A percentile compares a stretch with the other conserved stretches of the same genome.
phyloP scores from a whole-genome alignment of 2,888 invertebrate genomes.

The Alloplasta piceator region DNA sequence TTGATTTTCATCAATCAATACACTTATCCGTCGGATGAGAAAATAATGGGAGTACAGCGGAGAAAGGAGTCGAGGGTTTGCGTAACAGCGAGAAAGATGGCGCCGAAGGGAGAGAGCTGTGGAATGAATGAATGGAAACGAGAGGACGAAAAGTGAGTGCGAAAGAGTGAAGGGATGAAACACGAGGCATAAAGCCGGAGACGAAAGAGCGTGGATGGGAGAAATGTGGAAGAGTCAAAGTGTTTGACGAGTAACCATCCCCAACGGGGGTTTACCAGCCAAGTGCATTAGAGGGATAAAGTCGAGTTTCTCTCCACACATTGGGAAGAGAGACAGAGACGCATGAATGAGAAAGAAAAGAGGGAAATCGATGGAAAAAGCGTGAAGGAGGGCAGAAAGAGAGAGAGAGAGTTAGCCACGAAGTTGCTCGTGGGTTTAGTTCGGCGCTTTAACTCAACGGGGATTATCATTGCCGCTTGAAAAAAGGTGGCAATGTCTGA shows the following conservation, averaged over 20 bases:
- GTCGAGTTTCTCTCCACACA: constrained; percentile 66
- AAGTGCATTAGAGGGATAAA: constrained; percentile 73
- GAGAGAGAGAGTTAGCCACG: constrained; percentile 43
- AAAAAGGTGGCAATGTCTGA: constrained; percentile 56
- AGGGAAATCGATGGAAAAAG: constrained; percentile 44
- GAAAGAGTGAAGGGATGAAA: constrained; percentile 30
- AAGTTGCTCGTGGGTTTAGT: constrained; percentile 62
- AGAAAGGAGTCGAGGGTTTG: constrained; percentile 13
- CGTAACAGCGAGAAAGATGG: constrained; percentile 40
- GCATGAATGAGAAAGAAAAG: constrained; percentile 8
- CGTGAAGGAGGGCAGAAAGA: constrained; percentile 11
- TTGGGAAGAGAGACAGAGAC: constrained; percentile 45
- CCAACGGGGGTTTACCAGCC: constrained; percentile 69
- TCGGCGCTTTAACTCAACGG: constrained; percentile 63
- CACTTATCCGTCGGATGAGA: constrained; percentile 24
- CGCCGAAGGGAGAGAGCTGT: constrained; percentile 1
- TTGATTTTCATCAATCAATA: too few species aligned
- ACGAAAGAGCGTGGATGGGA: constrained; percentile 25
- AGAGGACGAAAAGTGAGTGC: constrained; percentile 45
- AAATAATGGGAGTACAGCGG: constrained; percentile 17
- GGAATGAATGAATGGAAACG: constrained; percentile 46
- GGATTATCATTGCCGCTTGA: constrained; percentile 65
- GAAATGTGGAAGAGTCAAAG: constrained; percentile 61
- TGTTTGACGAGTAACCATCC: constrained; percentile 68
- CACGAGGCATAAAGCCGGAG: constrained; percentile 3